phyloP scores from a whole-genome alignment of 64 coral and sea anemone species.

The Platygyra sinensis region DNA sequence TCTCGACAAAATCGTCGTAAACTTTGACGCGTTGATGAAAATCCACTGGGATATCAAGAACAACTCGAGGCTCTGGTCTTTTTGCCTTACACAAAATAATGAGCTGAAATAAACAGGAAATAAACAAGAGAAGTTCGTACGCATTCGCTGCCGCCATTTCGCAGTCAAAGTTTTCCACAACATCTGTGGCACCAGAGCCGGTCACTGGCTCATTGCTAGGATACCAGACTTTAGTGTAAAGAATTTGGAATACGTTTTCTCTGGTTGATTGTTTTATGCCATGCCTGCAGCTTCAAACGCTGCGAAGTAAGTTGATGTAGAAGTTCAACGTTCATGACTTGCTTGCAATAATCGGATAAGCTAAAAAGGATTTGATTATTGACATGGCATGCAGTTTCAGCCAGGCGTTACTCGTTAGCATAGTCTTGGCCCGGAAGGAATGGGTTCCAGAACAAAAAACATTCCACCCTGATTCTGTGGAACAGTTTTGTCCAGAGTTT shows the following conservation, averaged over 20 bases:
- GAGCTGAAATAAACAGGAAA: conserved; percentile 13
- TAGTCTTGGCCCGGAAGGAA: not conserved
- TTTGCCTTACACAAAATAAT: not conserved
- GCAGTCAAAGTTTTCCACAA: not conserved
- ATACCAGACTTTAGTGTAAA: conserved; percentile 28
- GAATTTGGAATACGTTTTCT: conserved; percentile 25
- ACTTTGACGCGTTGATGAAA: not conserved
- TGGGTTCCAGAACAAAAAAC: too few relatives aligned
- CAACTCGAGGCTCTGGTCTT: not conserved
- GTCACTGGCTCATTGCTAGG: not conserved
- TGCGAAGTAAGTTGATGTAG: not conserved
- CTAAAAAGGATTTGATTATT: not conserved
- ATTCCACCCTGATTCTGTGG: too few relatives aligned
- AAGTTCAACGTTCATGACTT: not conserved
- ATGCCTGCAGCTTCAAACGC: not conserved
- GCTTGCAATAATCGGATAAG: not conserved
- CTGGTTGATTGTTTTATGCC: not conserved
- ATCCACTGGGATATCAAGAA: conserved; percentile 40
- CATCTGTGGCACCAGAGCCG: not conserved
- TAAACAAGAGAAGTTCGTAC: conserved; percentile 1
- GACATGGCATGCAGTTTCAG: not conserved
- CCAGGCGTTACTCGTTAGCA: not conserved
- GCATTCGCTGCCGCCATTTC: not conserved
- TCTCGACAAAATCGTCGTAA: conserved; percentile 76
- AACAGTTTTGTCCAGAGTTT: too few relatives aligned